These are phyloP conservation scores for Amphiura filiformis DNA, from an alignment of 35 echinoderm and acorn worm species.

Conservation along the genomic window DNA sequence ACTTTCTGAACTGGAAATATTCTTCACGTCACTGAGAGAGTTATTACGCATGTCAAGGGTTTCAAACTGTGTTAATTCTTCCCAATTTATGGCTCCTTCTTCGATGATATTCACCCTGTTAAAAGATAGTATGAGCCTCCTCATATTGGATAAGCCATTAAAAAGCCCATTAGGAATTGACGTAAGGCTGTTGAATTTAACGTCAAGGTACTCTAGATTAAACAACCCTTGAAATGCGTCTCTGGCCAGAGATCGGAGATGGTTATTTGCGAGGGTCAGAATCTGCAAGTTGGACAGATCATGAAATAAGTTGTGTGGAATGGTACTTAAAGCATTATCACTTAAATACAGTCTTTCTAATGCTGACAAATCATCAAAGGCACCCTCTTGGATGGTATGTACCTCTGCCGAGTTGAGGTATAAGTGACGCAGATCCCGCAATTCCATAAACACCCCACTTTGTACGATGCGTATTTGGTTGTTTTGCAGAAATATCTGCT, in stretches of 20 bases:
- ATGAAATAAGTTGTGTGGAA: not conserved
- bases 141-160: not conserved
- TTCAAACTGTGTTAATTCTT: not conserved
- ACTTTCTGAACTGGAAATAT: not conserved
- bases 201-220: slow-evolving; percentile 37
- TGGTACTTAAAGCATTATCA: not conserved
- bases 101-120: not conserved
- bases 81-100: not conserved
- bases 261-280: slow-evolving; percentile 33
- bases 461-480: slow-evolving; percentile 24
- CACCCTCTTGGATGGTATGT: not conserved
- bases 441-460: slow-evolving; percentile 24
- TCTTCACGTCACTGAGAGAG: not conserved
- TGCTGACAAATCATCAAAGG: slow-evolving; percentile 15
- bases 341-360: slow-evolving; percentile 35
- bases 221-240: slow-evolving; percentile 26
- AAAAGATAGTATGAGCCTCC: not conserved
- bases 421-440: slow-evolving; percentile 6
- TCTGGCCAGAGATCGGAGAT: not conserved
- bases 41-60: slow-evolving; percentile 40
- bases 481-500: slow-evolving; percentile 46
- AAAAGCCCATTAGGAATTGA: not conserved
- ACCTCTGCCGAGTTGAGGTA: slow-evolving; percentile 50
- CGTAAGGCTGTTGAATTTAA: slow-evolving; percentile 37
- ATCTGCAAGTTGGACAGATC: slow-evolving; percentile 6